phyloP scores from a whole-genome alignment of 37 sponge, comb jelly and placozoan genomes.

The Cladorhizidae sp. region DNA sequence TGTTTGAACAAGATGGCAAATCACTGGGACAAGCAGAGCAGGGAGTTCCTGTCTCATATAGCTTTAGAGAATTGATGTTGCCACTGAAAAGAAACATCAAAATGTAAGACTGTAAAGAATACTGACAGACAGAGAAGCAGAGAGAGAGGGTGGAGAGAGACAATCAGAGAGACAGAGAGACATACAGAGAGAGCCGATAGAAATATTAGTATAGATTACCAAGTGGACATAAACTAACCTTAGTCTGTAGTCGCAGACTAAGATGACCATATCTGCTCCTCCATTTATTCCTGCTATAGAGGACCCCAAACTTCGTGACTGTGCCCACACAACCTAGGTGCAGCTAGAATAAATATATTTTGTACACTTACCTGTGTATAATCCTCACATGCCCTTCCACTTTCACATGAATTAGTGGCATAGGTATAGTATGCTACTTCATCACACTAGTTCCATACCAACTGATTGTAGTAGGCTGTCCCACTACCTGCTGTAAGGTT shows the following conservation, averaged over 20 bases:
- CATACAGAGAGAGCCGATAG: too few species aligned
- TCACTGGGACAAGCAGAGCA: conserved; percentile 20
- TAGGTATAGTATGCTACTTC: conserved; percentile 2
- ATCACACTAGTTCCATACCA: conserved; percentile 4
- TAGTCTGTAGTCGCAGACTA: conserved; percentile 17
- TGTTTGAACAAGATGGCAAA: neutral
- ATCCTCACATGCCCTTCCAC: neutral
- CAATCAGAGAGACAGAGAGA: too few species aligned
- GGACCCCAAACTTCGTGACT: neutral
- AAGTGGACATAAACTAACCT: neutral
- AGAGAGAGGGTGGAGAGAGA: too few species aligned
- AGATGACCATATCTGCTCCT: neutral
- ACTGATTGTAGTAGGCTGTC: neutral
- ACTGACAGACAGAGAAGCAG: too few species aligned
- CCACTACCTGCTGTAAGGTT: neutral
- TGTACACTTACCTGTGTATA: conserved; percentile 7
- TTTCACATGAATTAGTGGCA: neutral
- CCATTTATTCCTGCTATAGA: neutral
- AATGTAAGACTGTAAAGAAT: too few species aligned
- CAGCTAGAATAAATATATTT: neutral
- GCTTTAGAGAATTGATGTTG: neutral
- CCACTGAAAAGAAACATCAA: conserved; percentile 11
- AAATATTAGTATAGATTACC: too few species aligned
- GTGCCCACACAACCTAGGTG: conserved; percentile 12
- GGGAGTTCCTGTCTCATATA: neutral